A percentile compares a stretch with the other conserved stretches of the same genome.
Evolutionary conservation across 2,113 vertebrate genomes (phyloP).

Genomic region (Bagarius yarrelli): DNA sequence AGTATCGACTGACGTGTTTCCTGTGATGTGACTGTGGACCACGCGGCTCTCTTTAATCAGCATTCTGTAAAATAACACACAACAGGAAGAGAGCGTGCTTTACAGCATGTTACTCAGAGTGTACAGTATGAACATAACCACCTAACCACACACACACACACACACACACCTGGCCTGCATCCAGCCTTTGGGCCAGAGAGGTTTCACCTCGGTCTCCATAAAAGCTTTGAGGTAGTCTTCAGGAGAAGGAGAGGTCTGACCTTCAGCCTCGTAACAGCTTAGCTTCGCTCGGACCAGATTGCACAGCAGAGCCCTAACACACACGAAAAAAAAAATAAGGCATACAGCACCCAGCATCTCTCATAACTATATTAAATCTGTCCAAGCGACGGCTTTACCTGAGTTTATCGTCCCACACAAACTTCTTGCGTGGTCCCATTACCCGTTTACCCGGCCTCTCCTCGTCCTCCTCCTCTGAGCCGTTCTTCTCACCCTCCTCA

Average conservation of each 20-base stretch:
- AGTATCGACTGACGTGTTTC: constrained; percentile 84
- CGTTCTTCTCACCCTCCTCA: constrained; percentile 91
- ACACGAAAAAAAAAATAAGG: background rate
- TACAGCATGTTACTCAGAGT: background rate
- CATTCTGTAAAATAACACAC: constrained; percentile 76
- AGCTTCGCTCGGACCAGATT: constrained; percentile 95
- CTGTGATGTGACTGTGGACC: constrained; percentile 92
- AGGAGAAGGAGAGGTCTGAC: constrained; percentile 86
- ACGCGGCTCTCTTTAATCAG: constrained; percentile 94
- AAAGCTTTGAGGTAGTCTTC: constrained; percentile 98
- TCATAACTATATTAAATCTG: background rate
- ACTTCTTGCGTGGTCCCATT: constrained; percentile 95
- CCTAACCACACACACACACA: constrained; percentile 2
- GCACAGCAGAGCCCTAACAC: constrained; percentile 85
- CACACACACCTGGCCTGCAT: constrained; percentile 90
- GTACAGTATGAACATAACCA: background rate
- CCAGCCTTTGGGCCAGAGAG: constrained; percentile 98
- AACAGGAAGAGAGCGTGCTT: constrained; percentile 7
- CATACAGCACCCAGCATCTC: background rate
- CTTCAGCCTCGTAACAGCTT: constrained; percentile 93
- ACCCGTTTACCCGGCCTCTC: constrained; percentile 95
- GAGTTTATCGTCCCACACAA: constrained; percentile 94
- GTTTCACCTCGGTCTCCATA: constrained; percentile 97
- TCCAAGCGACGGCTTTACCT: constrained; percentile 68
- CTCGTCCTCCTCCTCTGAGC: constrained; percentile 94